Evolutionary conservation across 1,140 invertebrate species (phyloP), one percentile per base, ranked within the genome.

Genomic region (Pachypsylla venusta): DNA sequence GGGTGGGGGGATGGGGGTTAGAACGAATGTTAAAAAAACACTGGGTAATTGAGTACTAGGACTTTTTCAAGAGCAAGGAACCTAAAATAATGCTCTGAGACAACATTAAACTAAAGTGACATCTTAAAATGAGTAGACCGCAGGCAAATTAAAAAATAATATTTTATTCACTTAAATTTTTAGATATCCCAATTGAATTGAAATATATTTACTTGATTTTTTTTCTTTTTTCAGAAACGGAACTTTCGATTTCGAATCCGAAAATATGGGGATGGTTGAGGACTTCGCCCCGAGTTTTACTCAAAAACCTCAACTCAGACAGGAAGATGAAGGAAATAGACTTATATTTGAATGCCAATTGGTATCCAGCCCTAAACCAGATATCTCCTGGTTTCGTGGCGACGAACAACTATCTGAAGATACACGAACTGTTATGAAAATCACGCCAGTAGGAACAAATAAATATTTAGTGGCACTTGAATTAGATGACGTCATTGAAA

Each of bases 221-320:
- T 48, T n/a, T 10, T 48, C 42, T 19, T 5, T 7, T 19, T 48
- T 19, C 42, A 48, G 42, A 48, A 4, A 48, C 42, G 42, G 42
- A 48, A 48, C 42, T 48, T 19, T 48, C 42, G 42, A 48, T n/a
- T 3, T 48, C 42, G 42, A 48, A n/a, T 48, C 5, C 55, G 55
- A 26, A 25, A 26, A 59, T 48, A 87, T 85, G 85, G 85, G 83
- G 77, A 83, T 85, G 74, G 80, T 81, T 70, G 91, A 95, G 74
- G 91, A 94, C 74, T 90, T 93, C 75, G 90, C 93, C 73, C 93
- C 93, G 71, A 93, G 89, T 78, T 96, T 97, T 78, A 90, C 88
- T 56, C 89, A 95, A 75, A 97, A 96, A 81, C 93, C 93, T 63
- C 87, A 91, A 71, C 81, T 96, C 57, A 80, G 90, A 61, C 93